Base-by-base conservation (phyloP, 2,888 invertebrate genomes). In the Azorinus chamasolen region DNA sequence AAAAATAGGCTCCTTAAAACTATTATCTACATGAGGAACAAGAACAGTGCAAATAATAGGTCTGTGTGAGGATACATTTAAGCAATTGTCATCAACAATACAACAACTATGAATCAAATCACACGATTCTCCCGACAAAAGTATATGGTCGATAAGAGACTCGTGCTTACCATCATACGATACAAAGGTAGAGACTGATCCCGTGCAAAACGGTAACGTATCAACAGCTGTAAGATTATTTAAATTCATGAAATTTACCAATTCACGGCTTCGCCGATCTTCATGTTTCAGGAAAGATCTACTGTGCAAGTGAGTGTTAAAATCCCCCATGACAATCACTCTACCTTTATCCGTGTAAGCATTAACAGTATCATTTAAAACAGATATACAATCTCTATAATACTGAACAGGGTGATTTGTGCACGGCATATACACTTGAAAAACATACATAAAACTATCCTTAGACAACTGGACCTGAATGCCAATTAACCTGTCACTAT, bases 341-440 rank as follows among this genome's bases (percentile, higher is more conserved):
- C 24, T 24, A n/a, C 25, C 45, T 46, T 18, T 22, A 16, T 22
- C 20, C 24, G 59, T 27, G 22, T 25, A 45, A 16, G 18, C 22
- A 32, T 27, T 25, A 8, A 45, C 32, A 6, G 25, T 41, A n/a
- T 43, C 27, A 18, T 45, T 16, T 24, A 59, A 43, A n/a, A n/a
- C n/a, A 22, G 39, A 5, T 14, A 58, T 20, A 18, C 43, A 25
- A 6, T 39, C 58, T 32, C 43, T 27, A 24, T 32, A 58, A 14
- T 58, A 24, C 16, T 12, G 18, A 18, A 62, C n/a, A 32, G 18
- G 16, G 22, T 63, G 43, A 53, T 63, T 63, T 3, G n/a, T 32
- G 25, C 63, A n/a, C 14, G 63, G 53, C n/a, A 63, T 24, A 41
- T 63, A 53, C 12, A 63, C 53, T 8, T 41, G 43, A 39, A 63